Base-by-base conservation (phyloP, 2,797 vertebrate species). In the Pseudocheirus occidentalis region DNA sequence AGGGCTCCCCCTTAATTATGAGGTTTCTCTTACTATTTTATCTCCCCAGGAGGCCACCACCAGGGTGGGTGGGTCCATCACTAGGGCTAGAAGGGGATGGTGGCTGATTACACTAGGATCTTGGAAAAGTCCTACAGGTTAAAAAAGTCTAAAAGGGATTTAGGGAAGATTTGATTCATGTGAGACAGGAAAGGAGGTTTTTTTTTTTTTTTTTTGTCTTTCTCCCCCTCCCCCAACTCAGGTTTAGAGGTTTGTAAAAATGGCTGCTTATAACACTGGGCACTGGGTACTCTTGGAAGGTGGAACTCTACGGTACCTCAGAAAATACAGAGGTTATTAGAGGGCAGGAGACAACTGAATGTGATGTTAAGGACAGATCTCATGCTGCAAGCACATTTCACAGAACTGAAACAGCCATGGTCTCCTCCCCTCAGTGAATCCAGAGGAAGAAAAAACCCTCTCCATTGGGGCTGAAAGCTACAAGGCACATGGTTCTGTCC, bases 361-460 rank as follows among this genome's bases (percentile, higher is more conserved):
- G 3, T 0, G n/a, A 62, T 53, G 91, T 40, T 28, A 31, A 29
- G 55, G 0, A 14, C 50, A 40, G 0, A 5, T 95, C 81, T 66
- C 54, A 46, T 55, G 92, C 92, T 40, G 56, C 52, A 50, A 59
- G 66, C 96, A 53, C 46, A 54, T 31, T 54, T 93, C 92, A 59
- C 0, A 1, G 56, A 46, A 27, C 57, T 53, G 91, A 94, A 54
- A 50, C 29, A 24, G 93, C 29, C 90, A 90, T 16, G 27, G 50
- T n/a, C 54, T 90, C 95, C 73, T 95, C 91, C 58, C 21, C 46
- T 73, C 31, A 56, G 53, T 52, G 91, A 46, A 50, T 58, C 46
- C 29, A 4, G 94, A 95, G 81, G n/a, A n/a, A 31, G 87, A 94
- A 55, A 90, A 90, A 90, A 53, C 34, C 28, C 13, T 55, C 54